phyloP scores from a whole-genome alignment of 1,140 invertebrate species.

The Ceratosolen solmsi region DNA sequence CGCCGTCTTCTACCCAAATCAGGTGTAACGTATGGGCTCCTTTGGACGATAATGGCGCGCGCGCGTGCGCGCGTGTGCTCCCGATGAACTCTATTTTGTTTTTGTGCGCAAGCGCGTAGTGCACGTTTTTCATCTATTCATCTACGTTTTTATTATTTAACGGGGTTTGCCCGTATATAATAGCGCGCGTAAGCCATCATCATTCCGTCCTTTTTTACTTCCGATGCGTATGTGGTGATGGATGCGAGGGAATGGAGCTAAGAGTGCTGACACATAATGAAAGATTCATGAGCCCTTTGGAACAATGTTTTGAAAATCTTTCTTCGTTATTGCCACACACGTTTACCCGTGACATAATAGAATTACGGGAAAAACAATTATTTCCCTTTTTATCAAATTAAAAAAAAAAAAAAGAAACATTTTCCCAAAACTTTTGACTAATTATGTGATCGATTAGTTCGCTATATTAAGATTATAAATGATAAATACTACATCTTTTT shows the following conservation, averaged over 20 bases:
- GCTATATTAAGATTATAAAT: too few species aligned
- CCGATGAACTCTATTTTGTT: background rate
- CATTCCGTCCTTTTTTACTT: background rate
- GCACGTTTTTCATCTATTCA: background rate
- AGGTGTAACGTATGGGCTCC: background rate
- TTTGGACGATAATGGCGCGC: background rate
- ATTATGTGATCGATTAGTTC: too few species aligned
- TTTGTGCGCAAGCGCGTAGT: too few species aligned
- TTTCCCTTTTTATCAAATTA: too few species aligned
- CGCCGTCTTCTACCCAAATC: background rate
- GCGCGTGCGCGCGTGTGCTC: too few species aligned
- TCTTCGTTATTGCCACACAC: background rate
- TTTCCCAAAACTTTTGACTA: too few species aligned
- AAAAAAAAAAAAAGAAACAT: too few species aligned
- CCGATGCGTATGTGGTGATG: background rate
- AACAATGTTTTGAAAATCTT: constrained; percentile 34
- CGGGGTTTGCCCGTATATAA: constrained; percentile 6
- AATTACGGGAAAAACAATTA: background rate
- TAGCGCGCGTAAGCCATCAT: background rate
- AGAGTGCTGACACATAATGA: background rate
- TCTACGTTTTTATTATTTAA: constrained; percentile 8
- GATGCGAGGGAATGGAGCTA: constrained; percentile 16
- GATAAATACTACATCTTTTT: too few species aligned
- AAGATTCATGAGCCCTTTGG: constrained; percentile 37
- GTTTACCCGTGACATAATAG: background rate